Evolutionary conservation across 1,140 invertebrate genomes (phyloP).

Genomic region (Zaprionus davidi): DNA sequence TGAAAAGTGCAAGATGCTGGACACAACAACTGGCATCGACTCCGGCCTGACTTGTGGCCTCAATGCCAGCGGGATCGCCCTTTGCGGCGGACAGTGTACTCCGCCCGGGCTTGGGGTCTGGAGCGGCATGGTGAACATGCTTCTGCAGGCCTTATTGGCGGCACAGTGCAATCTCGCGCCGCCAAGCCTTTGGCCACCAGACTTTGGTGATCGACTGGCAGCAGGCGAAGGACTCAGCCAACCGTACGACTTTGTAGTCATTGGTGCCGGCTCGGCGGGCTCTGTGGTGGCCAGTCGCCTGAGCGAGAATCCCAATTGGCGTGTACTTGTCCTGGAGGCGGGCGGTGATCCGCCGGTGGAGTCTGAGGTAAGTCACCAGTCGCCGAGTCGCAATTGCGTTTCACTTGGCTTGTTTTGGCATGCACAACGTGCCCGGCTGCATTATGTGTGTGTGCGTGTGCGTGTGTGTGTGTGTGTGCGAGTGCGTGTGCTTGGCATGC

Average conservation of each 20-base stretch:
- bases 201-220: conserved; percentile 85
- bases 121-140: conserved; percentile 84
- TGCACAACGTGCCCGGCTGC: not conserved
- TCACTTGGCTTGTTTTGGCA: not conserved
- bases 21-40: conserved; percentile 9
- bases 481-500: not conserved
- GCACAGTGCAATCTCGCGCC: conserved; percentile 86
- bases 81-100: conserved; percentile 9
- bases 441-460: not conserved
- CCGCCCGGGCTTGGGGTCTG: conserved; percentile 39
- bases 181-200: conserved; percentile 85
- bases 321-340: conserved; percentile 87
- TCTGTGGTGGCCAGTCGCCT: conserved; percentile 86
- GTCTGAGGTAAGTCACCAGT: conserved; percentile 78
- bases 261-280: conserved; percentile 89
- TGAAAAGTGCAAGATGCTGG: conserved; percentile 43
- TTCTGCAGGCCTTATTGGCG: conserved; percentile 85
- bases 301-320: conserved; percentile 85
- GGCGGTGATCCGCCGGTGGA: conserved; percentile 86
- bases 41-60: conserved; percentile 4
- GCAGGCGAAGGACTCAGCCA: conserved; percentile 81
- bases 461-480: not conserved
- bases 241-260: conserved; percentile 83
- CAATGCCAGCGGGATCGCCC: conserved; percentile 2
- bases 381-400: not conserved